A percentile compares a stretch with the other conserved stretches of the same genome.
phyloP scores from a whole-genome alignment of 2,888 invertebrate species.

The Nowickia ferox region DNA sequence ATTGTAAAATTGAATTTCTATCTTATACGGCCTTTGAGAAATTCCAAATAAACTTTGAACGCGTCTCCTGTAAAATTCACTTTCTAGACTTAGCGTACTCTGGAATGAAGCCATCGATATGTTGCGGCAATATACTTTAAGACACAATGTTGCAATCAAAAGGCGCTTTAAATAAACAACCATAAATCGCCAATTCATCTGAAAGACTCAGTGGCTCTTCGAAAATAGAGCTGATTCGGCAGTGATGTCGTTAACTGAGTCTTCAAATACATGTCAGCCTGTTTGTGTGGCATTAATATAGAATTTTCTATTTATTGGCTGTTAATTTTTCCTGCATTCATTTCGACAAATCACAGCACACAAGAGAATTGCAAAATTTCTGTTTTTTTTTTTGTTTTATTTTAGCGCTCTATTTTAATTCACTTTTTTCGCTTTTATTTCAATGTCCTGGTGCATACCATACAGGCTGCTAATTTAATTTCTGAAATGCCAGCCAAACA shows the following conservation, averaged over 20 bases:
- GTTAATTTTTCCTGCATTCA: constrained; percentile 53
- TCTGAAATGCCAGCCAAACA: constrained; percentile 35
- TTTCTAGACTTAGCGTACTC: no score
- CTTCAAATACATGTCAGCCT: background rate
- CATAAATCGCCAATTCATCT: no score
- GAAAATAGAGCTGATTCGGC: background rate
- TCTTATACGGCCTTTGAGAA: no score
- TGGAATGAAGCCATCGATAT: no score
- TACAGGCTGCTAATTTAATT: constrained; percentile 52
- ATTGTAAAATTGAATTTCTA: no score
- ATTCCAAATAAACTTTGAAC: no score
- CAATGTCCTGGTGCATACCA: constrained; percentile 1
- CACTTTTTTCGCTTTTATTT: constrained; percentile 6
- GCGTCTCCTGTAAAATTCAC: no score
- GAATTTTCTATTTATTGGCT: constrained; percentile 50
- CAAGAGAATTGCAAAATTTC: constrained; percentile 42
- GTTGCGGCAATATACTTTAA: no score
- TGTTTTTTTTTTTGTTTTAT: constrained; percentile 25
- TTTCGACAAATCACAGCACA: constrained; percentile 55
- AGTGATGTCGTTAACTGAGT: background rate
- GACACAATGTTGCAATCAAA: no score
- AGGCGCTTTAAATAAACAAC: no score
- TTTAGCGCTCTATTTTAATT: constrained; percentile 22
- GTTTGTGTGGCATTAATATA: constrained; percentile 4
- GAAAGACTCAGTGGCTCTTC: no score